phyloP scores from a whole-genome alignment of 2,797 vertebrate genomes.

The Tenualosa thibaudeaui region DNA sequence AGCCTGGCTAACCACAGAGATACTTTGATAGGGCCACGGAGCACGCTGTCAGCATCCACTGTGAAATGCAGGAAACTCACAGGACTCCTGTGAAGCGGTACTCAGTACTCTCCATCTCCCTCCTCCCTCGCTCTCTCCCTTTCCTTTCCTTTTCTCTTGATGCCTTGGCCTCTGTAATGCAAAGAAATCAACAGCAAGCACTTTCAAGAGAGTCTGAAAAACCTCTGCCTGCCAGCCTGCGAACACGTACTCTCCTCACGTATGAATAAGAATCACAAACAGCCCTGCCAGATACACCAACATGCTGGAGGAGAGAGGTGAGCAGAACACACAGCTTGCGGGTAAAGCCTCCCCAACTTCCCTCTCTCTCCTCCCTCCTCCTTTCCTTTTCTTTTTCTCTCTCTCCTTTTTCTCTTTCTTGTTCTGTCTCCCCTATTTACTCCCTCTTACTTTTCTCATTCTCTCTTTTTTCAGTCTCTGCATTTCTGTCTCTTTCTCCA shows the following conservation, averaged over 20 bases:
- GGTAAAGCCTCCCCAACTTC: background rate
- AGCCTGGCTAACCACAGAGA: constrained; percentile 54
- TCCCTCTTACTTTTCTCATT: constrained; percentile 26
- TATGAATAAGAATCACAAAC: constrained; percentile 14
- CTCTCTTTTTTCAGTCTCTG: background rate
- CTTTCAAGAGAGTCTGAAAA: constrained; percentile 30
- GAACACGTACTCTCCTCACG: constrained; percentile 5
- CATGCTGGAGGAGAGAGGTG: background rate
- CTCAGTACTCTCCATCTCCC: background rate
- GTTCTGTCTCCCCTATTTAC: background rate
- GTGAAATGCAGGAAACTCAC: constrained; percentile 13
- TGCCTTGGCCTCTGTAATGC: background rate
- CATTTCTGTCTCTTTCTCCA: background rate
- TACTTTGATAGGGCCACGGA: constrained; percentile 53
- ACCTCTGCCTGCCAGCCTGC: background rate
- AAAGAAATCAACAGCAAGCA: constrained; percentile 26
- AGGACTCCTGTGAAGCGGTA: background rate
- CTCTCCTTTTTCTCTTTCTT: background rate
- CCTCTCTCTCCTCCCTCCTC: background rate
- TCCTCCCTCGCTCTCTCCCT: background rate
- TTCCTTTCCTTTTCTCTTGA: background rate
- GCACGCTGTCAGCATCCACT: constrained; percentile 49
- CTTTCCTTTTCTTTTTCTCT: background rate
- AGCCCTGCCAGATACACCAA: constrained; percentile 32
- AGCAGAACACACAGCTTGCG: background rate